A percentile compares a stretch with the other conserved stretches of the same genome.
Evolutionary conservation across 2,113 vertebrate genomes (phyloP).

Genomic region (Acrocephalus arundinaceus): DNA sequence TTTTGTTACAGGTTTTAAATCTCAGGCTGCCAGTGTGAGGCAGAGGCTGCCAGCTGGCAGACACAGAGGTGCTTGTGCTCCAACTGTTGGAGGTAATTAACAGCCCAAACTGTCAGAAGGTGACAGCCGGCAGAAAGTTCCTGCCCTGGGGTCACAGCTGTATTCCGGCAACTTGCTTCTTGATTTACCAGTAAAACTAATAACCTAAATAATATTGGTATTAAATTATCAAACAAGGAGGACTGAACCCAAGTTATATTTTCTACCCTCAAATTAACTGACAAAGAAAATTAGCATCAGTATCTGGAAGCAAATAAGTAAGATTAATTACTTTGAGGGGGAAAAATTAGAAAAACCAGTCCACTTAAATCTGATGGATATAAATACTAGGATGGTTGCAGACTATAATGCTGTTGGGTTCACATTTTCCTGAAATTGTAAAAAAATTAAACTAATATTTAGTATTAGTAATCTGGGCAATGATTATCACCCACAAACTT

Average conservation of each 20-base stretch:
- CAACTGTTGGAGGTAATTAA: conserved; percentile 80
- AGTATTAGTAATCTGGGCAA: not conserved
- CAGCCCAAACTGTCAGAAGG: conserved; percentile 77
- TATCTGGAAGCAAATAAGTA: not conserved
- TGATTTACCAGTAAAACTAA: conserved; percentile 78
- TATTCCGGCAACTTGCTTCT: conserved; percentile 74
- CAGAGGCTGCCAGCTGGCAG: conserved; percentile 79
- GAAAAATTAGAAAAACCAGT: not conserved
- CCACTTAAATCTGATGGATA: not conserved
- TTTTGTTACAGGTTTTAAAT: conserved; percentile 84
- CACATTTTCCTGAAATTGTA: not conserved
- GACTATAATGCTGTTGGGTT: not conserved
- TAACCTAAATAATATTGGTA: conserved; percentile 72
- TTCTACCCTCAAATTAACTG: conserved; percentile 21
- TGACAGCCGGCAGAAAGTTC: conserved; percentile 80
- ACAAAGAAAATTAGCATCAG: conserved; percentile 20
- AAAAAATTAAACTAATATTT: not conserved
- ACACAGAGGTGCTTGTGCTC: conserved; percentile 81
- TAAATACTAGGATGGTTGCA: not conserved
- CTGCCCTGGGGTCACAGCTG: conserved; percentile 82
- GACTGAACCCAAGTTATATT: conserved; percentile 5
- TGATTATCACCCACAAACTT: not conserved
- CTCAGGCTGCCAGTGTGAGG: conserved; percentile 70
- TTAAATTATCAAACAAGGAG: conserved; percentile 70
- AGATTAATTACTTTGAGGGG: not conserved